These are phyloP conservation scores for Amphiprion clarkii DNA, from an alignment of 2,797 vertebrate species.

Conservation along the genomic window DNA sequence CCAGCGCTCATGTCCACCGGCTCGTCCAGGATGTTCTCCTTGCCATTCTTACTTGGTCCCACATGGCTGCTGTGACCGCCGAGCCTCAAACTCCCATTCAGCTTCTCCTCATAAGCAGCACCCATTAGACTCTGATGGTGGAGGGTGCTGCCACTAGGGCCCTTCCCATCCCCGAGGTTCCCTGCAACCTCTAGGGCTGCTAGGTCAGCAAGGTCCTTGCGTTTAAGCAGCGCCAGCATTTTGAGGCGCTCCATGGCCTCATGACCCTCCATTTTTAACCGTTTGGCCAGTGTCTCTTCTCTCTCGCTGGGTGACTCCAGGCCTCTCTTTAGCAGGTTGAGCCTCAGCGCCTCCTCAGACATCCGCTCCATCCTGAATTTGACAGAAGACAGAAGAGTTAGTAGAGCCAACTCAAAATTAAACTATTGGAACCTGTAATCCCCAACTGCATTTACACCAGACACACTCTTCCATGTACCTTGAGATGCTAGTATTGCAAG, in stretches of 20 bases:
- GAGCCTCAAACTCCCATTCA: slow-evolving; percentile 91
- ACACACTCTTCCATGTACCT: too few relatives aligned
- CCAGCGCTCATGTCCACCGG: slow-evolving; percentile 97
- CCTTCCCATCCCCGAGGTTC: slow-evolving; percentile 81
- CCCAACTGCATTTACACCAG: not conserved
- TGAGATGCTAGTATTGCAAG: not conserved
- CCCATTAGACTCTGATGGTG: slow-evolving; percentile 78
- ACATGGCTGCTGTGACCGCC: slow-evolving; percentile 76
- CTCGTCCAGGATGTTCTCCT: slow-evolving; percentile 95
- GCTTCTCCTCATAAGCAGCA: slow-evolving; percentile 90
- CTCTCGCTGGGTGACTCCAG: slow-evolving; percentile 90
- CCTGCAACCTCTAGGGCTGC: slow-evolving; percentile 76
- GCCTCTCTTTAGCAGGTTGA: slow-evolving; percentile 93
- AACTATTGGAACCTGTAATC: too few relatives aligned
- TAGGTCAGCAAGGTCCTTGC: slow-evolving; percentile 92
- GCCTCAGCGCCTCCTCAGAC: slow-evolving; percentile 93
- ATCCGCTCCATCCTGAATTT: slow-evolving; percentile 91
- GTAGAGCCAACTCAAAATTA: not conserved
- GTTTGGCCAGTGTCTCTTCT: slow-evolving; percentile 93
- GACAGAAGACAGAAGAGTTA: slow-evolving; percentile 11
- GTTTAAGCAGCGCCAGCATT: slow-evolving; percentile 95
- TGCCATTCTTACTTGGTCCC: slow-evolving; percentile 88
- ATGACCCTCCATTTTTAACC: slow-evolving; percentile 95
- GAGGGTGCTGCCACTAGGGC: slow-evolving; percentile 73
- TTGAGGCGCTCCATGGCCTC: slow-evolving; percentile 98